Conservation (phyloP, 2,888 invertebrate species). For the Athalia cordata region DNA sequence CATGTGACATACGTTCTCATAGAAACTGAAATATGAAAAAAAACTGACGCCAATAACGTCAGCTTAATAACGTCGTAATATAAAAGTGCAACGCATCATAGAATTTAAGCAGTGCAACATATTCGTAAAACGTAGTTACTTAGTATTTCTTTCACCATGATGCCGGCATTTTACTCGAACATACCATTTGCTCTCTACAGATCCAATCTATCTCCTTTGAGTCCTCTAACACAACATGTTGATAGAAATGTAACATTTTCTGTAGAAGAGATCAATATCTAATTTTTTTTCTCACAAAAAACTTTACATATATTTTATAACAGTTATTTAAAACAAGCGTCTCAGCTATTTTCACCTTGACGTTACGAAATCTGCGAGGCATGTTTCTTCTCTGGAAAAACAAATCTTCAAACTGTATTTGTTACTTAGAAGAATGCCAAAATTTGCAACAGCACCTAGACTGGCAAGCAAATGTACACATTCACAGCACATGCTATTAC, state of each 20-base stretch:
- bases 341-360: not conserved
- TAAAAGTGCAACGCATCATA: slow-evolving; percentile 47
- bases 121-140: slow-evolving; percentile 13
- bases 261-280: not conserved
- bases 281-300: not conserved
- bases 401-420: not conserved
- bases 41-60: slow-evolving; percentile 15
- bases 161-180: slow-evolving; percentile 43
- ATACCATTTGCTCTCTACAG: slow-evolving; percentile 32
- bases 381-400: not conserved
- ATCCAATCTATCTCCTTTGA: slow-evolving; percentile 3
- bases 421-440: no score
- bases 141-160: slow-evolving; percentile 11
- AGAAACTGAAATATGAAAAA: slow-evolving; percentile 18
- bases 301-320: not conserved
- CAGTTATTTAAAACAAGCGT: not conserved
- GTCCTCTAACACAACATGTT: not conserved
- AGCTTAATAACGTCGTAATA: slow-evolving; percentile 16
- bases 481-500: not conserved
- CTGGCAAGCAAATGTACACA: not conserved
- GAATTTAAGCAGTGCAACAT: slow-evolving; percentile 42
- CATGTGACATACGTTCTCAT: not conserved
- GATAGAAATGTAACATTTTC: not conserved
- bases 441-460: no score
- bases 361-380: not conserved